Percentiles rank a stretch among this genome's conserved stretches.
Conservation (phyloP, 2,888 invertebrate genomes). For the Leptarthrus brevirostris region DNA sequence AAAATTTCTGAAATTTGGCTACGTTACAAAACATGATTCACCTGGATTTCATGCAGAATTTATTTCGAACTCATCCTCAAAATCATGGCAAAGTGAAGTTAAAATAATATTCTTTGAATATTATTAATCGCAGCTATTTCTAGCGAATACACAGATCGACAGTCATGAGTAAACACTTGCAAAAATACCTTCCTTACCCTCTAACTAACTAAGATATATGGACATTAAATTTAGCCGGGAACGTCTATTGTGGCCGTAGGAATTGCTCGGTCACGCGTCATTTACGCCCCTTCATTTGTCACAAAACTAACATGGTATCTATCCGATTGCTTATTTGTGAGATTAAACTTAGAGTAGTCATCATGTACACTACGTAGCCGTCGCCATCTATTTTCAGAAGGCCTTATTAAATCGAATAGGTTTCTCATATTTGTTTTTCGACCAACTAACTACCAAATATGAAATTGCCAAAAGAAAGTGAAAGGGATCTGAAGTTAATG, state of each 20-base stretch:
- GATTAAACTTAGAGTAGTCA: too few relatives aligned
- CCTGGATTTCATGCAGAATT: too few relatives aligned
- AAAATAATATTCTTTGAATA: too few relatives aligned
- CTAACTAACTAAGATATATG: not conserved
- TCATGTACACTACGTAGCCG: not conserved
- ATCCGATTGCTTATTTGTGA: not conserved
- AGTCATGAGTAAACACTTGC: too few relatives aligned
- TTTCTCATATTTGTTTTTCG: not conserved
- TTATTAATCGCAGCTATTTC: too few relatives aligned
- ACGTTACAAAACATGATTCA: too few relatives aligned
- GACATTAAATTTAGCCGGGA: conserved; percentile 3
- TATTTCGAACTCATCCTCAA: too few relatives aligned
- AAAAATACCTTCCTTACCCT: too few relatives aligned
- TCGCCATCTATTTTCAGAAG: not conserved
- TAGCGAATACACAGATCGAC: too few relatives aligned
- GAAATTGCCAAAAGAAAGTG: conserved; percentile 2
- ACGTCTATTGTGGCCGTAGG: conserved; percentile 40
- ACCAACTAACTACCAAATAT: not conserved
- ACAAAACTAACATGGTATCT: not conserved
- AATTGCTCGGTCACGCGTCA: conserved; percentile 48
- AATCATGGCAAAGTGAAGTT: too few relatives aligned
- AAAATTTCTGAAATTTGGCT: too few relatives aligned
- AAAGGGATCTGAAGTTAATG: not conserved
- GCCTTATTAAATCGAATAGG: not conserved
- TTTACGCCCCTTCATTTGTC: conserved; percentile 41